Evolutionary conservation across 2,888 invertebrate species (phyloP).

Genomic region (Matsumyia berberina): DNA sequence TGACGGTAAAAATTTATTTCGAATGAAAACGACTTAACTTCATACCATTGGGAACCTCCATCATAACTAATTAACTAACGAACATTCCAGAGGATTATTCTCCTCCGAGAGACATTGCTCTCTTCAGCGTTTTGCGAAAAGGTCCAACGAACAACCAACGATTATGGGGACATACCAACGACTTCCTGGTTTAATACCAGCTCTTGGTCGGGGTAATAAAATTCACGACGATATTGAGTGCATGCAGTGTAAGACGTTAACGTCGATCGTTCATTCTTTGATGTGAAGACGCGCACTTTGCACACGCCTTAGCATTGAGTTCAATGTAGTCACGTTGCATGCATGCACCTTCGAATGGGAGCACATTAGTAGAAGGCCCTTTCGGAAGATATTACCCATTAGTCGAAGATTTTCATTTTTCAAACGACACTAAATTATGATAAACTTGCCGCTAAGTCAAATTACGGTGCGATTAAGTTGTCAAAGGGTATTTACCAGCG

Average conservation of each 20-base stretch:
- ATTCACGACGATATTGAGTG: constrained; percentile 30
- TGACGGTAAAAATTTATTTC: constrained; percentile 33
- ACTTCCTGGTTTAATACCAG: constrained; percentile 53
- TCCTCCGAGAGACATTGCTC: not conserved
- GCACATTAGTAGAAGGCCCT: constrained; percentile 23
- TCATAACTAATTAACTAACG: constrained; percentile 58
- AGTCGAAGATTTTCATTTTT: constrained; percentile 63
- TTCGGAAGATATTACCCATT: constrained; percentile 45
- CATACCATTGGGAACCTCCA: constrained; percentile 26
- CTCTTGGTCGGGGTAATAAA: constrained; percentile 30
- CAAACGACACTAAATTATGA: constrained; percentile 70
- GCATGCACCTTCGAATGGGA: constrained; percentile 25
- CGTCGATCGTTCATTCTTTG: constrained; percentile 14
- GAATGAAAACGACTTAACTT: constrained; percentile 16
- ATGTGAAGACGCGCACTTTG: constrained; percentile 20
- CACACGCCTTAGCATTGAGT: constrained; percentile 1
- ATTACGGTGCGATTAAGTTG: constrained; percentile 59
- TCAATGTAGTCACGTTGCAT: constrained; percentile 8
- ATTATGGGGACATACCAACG: constrained; percentile 43
- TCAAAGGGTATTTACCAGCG: constrained; percentile 41
- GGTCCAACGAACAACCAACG: constrained; percentile 8
- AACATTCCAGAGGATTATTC: constrained; percentile 41
- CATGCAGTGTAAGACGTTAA: not conserved
- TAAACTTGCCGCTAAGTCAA: constrained; percentile 56
- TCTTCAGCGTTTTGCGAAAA: not conserved